Conservation (phyloP, 2,888 invertebrate genomes). For the Linyphia triangularis region DNA sequence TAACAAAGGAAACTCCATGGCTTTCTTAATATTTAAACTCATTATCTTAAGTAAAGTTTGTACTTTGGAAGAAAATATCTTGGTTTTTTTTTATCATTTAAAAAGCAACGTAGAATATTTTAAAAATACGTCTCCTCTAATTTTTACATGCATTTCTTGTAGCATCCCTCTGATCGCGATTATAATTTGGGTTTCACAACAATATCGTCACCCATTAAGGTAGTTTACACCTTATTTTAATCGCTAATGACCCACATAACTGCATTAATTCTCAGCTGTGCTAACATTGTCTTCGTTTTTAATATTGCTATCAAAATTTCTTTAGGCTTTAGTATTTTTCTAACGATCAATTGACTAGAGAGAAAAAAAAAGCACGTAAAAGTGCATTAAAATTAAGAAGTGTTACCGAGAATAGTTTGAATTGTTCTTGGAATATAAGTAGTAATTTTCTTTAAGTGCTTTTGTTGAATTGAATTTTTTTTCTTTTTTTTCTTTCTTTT, state of each 20-base stretch:
- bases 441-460: too few relatives aligned
- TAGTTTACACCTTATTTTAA: background rate
- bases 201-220: background rate
- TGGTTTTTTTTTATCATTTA: background rate
- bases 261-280: background rate
- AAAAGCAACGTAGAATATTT: too few relatives aligned
- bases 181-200: background rate
- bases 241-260: background rate
- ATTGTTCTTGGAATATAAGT: background rate
- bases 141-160: background rate
- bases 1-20: too few relatives aligned
- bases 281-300: background rate
- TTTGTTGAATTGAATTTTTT: too few relatives aligned
- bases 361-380: background rate
- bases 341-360: background rate
- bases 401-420: background rate
- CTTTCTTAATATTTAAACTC: background rate
- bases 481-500: background rate
- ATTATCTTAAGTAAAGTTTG: background rate
- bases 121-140: background rate
- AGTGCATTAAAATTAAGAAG: background rate
- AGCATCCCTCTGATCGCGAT: background rate
- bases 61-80: background rate
- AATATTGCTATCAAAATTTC: background rate
- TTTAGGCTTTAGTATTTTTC: background rate